phyloP scores from a whole-genome alignment of 2,888 invertebrate species.

The Chaetogeoica ovagalla region DNA sequence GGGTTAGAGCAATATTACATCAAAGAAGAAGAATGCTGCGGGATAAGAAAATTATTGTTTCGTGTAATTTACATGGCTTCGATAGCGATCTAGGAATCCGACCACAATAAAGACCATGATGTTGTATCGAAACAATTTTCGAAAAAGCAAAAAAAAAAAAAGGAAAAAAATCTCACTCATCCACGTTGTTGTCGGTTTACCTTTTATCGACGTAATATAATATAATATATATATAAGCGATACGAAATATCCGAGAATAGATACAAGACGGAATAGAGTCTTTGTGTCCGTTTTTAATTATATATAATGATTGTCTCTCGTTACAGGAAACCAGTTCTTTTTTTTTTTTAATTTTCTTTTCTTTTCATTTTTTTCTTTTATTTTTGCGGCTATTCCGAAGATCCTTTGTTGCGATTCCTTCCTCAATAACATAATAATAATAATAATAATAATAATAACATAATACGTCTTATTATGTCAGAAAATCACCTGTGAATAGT shows the following conservation, averaged over 20 bases:
- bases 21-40: not conserved
- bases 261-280: not conserved
- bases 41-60: conserved; percentile 19
- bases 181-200: conserved; percentile 1
- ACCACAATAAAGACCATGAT: not conserved
- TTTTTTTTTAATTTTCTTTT: not conserved
- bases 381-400: not conserved
- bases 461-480: not conserved
- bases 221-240: not conserved
- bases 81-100: conserved; percentile 29
- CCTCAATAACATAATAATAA: no score
- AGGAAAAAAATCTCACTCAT: not conserved
- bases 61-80: conserved; percentile 20
- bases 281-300: conserved; percentile 37
- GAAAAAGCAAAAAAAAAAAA: no score
- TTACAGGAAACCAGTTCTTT: conserved; percentile 39
- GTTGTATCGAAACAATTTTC: conserved; percentile 17
- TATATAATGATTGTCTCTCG: conserved; percentile 22
- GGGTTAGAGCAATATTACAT: not conserved
- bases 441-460: no score
- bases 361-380: not conserved
- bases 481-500: not conserved
- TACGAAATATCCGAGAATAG: conserved; percentile 1
- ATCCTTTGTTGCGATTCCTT: conserved; percentile 4
- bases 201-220: not conserved